Evolutionary conservation across 2,888 invertebrate genomes (phyloP).

Genomic region (Spialia ferax): DNA sequence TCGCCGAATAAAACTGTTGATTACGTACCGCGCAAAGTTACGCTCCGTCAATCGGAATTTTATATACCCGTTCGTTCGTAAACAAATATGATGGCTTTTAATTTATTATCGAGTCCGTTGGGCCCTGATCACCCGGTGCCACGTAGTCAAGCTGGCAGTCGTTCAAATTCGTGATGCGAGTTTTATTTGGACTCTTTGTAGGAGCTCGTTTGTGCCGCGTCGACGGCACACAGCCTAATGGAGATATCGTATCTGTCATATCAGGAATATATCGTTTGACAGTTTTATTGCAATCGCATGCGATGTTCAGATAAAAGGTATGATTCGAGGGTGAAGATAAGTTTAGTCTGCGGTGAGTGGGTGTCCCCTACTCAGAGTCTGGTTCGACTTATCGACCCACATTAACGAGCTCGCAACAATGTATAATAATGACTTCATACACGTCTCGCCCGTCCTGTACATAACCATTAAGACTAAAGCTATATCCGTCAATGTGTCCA

Average conservation of each 20-base stretch:
- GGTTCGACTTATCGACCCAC: slow-evolving; percentile 31
- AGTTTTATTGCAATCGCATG: slow-evolving; percentile 77
- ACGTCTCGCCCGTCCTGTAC: slow-evolving; percentile 14
- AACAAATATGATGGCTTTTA: slow-evolving; percentile 83
- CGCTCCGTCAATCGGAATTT: slow-evolving; percentile 79
- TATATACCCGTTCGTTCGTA: slow-evolving; percentile 77
- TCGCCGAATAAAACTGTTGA: slow-evolving; percentile 81
- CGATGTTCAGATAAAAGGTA: slow-evolving; percentile 68
- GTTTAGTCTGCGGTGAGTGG: slow-evolving; percentile 44
- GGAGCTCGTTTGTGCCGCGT: slow-evolving; percentile 64
- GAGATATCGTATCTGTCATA: slow-evolving; percentile 81
- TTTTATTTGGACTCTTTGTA: slow-evolving; percentile 69
- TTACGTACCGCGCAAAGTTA: slow-evolving; percentile 75
- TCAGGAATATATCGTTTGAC: slow-evolving; percentile 75
- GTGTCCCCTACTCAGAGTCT: slow-evolving; percentile 40
- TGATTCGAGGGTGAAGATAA: slow-evolving; percentile 56
- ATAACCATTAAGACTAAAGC: slow-evolving; percentile 26
- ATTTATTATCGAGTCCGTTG: slow-evolving; percentile 74
- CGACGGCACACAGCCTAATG: slow-evolving; percentile 74
- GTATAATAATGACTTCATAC: slow-evolving; percentile 55
- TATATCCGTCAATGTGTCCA: slow-evolving; percentile 31
- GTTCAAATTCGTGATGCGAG: slow-evolving; percentile 66
- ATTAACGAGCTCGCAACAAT: slow-evolving; percentile 36
- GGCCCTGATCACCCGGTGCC: slow-evolving; percentile 57
- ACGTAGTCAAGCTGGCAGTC: slow-evolving; percentile 55